These are phyloP conservation scores for Agapornis canus DNA, from an alignment of 2,797 vertebrate species.

Conservation along the genomic window DNA sequence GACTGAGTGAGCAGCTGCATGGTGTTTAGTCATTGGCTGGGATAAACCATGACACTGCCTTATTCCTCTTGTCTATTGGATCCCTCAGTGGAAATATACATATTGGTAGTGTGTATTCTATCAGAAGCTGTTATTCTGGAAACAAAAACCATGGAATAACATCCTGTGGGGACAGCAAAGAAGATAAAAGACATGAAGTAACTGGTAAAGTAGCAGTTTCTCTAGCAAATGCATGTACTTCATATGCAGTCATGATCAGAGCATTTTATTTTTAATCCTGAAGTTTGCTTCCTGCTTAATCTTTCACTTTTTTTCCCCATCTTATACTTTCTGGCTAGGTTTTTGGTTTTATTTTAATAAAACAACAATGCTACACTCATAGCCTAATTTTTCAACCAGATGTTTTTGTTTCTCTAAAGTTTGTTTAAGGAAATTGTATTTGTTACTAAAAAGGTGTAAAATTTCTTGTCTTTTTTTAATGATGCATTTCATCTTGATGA, in stretches of 20 bases:
- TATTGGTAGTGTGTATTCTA: background rate
- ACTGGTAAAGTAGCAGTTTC: background rate
- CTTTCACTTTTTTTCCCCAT: background rate
- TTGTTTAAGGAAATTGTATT: background rate
- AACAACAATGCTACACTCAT: background rate
- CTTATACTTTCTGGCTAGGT: rapidly evolving
- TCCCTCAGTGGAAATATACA: background rate
- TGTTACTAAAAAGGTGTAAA: background rate
- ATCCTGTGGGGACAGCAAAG: background rate
- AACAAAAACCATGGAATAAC: background rate
- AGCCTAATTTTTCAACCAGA: background rate
- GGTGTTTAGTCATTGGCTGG: background rate
- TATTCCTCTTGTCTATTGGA: background rate
- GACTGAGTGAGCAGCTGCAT: background rate
- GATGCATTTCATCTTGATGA: background rate
- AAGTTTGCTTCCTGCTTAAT: background rate
- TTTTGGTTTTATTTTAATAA: background rate
- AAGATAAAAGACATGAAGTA: background rate
- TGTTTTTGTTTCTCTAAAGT: background rate
- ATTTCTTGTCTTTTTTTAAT: background rate
- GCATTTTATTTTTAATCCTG: background rate
- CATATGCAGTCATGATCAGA: background rate
- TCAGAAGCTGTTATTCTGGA: background rate
- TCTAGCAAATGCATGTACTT: background rate
- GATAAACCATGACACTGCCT: background rate